Percentiles rank a stretch among this genome's conserved stretches.
Evolutionary conservation across 2,113 vertebrate genomes (phyloP).

Genomic region (Ptilonorhynchus violaceus): DNA sequence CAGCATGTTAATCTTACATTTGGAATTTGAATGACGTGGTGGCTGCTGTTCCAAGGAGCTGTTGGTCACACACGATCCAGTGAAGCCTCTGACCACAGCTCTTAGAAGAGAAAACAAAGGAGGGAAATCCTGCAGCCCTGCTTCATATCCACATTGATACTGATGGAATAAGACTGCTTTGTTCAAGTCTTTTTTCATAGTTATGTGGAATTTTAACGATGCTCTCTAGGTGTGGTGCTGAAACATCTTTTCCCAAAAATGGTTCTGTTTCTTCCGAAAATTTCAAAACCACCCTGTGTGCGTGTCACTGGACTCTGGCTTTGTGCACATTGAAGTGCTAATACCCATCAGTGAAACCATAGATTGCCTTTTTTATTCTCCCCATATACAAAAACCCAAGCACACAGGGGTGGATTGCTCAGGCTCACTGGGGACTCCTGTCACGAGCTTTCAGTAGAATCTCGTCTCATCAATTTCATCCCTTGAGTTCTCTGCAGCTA

Average conservation of each 20-base stretch:
- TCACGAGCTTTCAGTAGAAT: background rate
- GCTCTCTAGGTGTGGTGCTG: background rate
- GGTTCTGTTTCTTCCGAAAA: background rate
- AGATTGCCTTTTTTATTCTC: background rate
- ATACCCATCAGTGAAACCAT: background rate
- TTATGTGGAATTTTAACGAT: background rate
- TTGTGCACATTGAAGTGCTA: background rate
- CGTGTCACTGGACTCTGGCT: background rate
- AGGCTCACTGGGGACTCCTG: background rate
- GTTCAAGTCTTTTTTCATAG: background rate
- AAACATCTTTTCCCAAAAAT: background rate
- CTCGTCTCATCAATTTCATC: background rate
- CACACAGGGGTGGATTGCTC: background rate
- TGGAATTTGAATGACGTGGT: background rate
- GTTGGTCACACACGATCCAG: background rate
- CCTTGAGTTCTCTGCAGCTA: background rate
- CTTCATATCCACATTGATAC: background rate
- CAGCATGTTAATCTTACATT: background rate
- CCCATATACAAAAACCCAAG: background rate
- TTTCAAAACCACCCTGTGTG: rapidly evolving
- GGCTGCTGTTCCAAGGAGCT: background rate
- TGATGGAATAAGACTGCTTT: background rate
- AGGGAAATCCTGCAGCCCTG: background rate
- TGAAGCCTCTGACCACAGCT: background rate
- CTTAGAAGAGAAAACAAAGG: background rate